A percentile compares a stretch with the other conserved stretches of the same genome.
Conservation (phyloP, 2,113 vertebrate species). For the Holacanthus passer region DNA sequence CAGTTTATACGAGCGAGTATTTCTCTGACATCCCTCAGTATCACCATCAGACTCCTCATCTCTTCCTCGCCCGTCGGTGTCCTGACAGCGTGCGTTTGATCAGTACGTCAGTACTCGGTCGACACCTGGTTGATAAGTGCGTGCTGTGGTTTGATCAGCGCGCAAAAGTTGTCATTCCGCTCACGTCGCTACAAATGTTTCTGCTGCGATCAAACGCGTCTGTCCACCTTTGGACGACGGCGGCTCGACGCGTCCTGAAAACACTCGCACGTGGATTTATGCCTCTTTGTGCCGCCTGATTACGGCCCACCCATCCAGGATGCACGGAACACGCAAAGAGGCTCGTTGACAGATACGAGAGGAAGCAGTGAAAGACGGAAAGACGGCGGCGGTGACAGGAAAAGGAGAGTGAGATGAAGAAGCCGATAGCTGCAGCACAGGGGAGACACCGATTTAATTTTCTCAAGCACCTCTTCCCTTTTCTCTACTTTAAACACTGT, state of each 20-base stretch:
- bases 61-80: not conserved
- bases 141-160: conserved; percentile 26
- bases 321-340: not conserved
- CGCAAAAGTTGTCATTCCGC: not conserved
- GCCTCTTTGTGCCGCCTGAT: conserved; percentile 10
- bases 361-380: not conserved
- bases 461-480: conserved; percentile 18
- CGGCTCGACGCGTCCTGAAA: not conserved
- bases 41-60: not conserved
- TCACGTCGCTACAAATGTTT: conserved; percentile 14
- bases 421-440: not conserved
- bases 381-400: not conserved
- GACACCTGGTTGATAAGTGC: not conserved
- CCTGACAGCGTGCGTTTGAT: conserved; percentile 1
- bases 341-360: not conserved
- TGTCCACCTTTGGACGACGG: conserved; percentile 29
- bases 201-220: conserved; percentile 44
- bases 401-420: not conserved
- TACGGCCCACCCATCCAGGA: not conserved
- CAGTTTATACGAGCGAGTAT: too few species aligned
- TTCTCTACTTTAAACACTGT: conserved; percentile 61
- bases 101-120: not conserved
- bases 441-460: conserved; percentile 47
- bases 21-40: not conserved
- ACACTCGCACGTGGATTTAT: conserved; percentile 25